phyloP scores from a whole-genome alignment of 2,888 invertebrate species.

The Mesorhabditis spiculigera region DNA sequence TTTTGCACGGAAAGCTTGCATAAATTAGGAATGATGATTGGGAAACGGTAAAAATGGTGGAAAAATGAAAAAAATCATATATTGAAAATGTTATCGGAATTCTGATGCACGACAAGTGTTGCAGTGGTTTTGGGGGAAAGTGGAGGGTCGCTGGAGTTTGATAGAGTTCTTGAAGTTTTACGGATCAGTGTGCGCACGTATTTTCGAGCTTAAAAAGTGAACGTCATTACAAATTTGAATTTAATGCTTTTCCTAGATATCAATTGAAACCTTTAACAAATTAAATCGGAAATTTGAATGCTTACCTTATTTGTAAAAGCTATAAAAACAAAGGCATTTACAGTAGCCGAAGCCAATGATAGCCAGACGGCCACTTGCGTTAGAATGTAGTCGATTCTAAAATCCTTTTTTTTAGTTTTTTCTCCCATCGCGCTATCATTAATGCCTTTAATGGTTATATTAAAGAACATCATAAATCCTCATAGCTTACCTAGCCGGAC shows the following conservation, averaged over 20 bases:
- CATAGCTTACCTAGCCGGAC: constrained; percentile 45
- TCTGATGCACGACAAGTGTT: constrained; percentile 26
- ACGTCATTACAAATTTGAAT: too few species aligned
- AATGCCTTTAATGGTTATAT: too few species aligned
- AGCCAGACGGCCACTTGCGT: constrained; percentile 51
- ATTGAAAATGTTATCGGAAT: constrained; percentile 1
- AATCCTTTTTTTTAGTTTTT: constrained; percentile 9
- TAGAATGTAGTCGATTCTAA: constrained; percentile 53
- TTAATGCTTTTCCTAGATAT: too few species aligned
- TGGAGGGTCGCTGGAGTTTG: constrained; percentile 53
- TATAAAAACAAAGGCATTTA: constrained; percentile 58
- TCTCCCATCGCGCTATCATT: too few species aligned
- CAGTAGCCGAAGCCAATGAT: constrained; percentile 53
- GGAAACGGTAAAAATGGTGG: too few species aligned
- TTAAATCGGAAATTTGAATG: too few species aligned
- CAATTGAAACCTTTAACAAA: too few species aligned
- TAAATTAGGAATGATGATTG: background rate
- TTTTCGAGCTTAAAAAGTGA: constrained; percentile 15
- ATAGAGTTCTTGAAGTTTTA: constrained; percentile 54
- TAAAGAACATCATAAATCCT: too few species aligned
- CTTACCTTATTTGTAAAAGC: constrained; percentile 55
- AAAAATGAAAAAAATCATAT: background rate
- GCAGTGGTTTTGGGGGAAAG: constrained; percentile 46
- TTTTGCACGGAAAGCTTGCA: background rate
- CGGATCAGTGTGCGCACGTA: constrained; percentile 53